These are phyloP conservation scores for Ophonus ardosiacus DNA, from an alignment of 2,888 invertebrate genomes.

Conservation along the genomic window DNA sequence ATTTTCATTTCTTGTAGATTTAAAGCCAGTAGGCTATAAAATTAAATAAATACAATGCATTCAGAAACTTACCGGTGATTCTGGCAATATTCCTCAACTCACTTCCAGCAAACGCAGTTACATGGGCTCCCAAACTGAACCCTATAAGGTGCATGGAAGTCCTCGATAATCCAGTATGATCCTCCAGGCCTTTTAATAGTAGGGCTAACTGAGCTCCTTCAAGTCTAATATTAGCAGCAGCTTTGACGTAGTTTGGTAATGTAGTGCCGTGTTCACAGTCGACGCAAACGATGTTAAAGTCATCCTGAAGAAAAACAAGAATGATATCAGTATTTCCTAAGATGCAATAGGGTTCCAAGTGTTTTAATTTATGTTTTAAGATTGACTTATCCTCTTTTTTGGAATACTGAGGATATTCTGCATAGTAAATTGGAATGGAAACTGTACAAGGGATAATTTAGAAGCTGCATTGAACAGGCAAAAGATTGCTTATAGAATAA, in stretches of 20 bases:
- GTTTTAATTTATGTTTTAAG: too few species aligned
- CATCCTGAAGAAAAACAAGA: constrained; percentile 77
- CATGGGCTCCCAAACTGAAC: constrained; percentile 94
- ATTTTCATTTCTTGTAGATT: too few species aligned
- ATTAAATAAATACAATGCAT: too few species aligned
- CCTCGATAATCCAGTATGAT: constrained; percentile 83
- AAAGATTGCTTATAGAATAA: too few species aligned
- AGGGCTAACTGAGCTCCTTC: constrained; percentile 93
- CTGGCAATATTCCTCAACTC: constrained; percentile 88
- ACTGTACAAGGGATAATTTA: too few species aligned
- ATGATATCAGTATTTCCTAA: too few species aligned
- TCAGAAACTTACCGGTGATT: constrained; percentile 83
- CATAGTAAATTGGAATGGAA: too few species aligned
- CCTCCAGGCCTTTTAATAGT: constrained; percentile 83
- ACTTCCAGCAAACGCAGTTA: constrained; percentile 93
- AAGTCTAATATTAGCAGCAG: constrained; percentile 92
- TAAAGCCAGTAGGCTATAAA: too few species aligned
- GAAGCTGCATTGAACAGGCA: too few species aligned
- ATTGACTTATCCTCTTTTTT: too few species aligned
- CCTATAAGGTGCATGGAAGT: constrained; percentile 91
- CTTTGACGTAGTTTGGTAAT: constrained; percentile 93
- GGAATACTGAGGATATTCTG: too few species aligned
- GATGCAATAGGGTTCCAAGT: too few species aligned
- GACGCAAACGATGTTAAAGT: constrained; percentile 92
- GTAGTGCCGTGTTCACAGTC: constrained; percentile 95